Evolutionary conservation across 2,888 invertebrate genomes (phyloP), one percentile per base, ranked within the genome.

Genomic region (Halictus ligatus): DNA sequence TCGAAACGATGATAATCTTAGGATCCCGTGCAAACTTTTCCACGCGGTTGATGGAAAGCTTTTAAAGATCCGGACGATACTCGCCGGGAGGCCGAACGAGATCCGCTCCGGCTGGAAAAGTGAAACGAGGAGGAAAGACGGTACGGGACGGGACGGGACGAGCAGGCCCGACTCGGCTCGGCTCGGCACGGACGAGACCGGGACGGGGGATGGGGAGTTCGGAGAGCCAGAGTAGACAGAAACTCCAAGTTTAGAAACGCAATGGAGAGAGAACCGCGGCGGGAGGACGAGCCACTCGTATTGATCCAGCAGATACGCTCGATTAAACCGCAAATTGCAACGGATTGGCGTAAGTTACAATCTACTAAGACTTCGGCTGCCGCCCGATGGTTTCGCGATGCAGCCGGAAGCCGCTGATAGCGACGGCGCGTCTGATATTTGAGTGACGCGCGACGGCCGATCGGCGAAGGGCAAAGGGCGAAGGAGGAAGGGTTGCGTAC

Each of bases 271-370:
- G 86, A 81, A 77, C 84, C 78, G 74, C 50, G 78, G n/a, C 60
- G 48, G 80, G 83, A 88, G 81, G 81, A 86, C 78, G 78, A 78
- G 77, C 84, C 85, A 87, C 88, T 89, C 87, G 92, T 92, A 93
- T 93, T 91, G 92, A 93, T 93, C 92, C 91, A 89, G 83, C 90
- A 88, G 92, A 93, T 93, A 92, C 92, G 92, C 92, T 92, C 93
- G 93, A 92, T 93, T 92, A 93, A 92, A 91, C 92, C 89, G 85
- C 90, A 93, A 92, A 93, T 93, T 93, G 93, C 92, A 89, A 87
- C 90, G 92, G 89, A 93, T 92, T 93, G 93, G 89, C 91, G 91
- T 90, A 89, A 90, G 90, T 92, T 92, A 90, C 90, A 89, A 88
- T 89, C 90, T 87, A 92, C 91, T 91, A 89, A 91, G 88, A 83